Conservation (phyloP, 2,888 invertebrate species). For the Idaea dimidiata region DNA sequence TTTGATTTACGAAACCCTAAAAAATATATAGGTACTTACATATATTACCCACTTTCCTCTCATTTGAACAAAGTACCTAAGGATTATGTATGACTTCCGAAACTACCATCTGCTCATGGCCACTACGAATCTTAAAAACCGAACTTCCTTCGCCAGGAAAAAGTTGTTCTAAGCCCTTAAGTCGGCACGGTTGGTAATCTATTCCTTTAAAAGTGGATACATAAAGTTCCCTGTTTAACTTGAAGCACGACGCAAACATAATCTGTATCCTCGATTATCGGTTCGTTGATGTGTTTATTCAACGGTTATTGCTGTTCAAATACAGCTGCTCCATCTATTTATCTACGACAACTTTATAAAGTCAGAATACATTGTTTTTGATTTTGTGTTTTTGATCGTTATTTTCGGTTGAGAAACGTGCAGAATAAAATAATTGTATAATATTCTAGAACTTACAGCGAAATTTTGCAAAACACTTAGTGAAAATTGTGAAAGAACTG, state of each 20-base stretch:
- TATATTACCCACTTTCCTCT: too few relatives aligned
- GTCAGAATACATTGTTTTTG: not conserved
- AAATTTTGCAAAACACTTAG: too few relatives aligned
- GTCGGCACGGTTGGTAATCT: slow-evolving; percentile 17
- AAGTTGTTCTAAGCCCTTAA: slow-evolving; percentile 9
- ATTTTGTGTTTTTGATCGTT: not conserved
- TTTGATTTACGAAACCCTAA: too few relatives aligned
- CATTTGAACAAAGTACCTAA: too few relatives aligned
- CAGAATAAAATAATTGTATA: too few relatives aligned
- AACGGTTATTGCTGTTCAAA: not conserved
- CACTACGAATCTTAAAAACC: not conserved
- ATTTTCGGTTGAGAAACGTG: too few relatives aligned
- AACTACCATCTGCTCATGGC: not conserved
- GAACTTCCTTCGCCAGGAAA: not conserved
- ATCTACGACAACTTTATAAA: not conserved
- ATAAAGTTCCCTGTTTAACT: slow-evolving; percentile 23
- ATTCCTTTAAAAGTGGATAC: slow-evolving; percentile 18
- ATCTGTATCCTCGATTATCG: slow-evolving; percentile 6
- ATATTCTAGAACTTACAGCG: too few relatives aligned
- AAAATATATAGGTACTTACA: too few relatives aligned
- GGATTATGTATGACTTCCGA: too few relatives aligned
- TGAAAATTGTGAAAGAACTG: too few relatives aligned
- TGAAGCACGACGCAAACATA: slow-evolving; percentile 14
- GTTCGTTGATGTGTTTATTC: not conserved
- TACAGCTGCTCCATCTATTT: not conserved